Base-by-base conservation (phyloP, 1,140 invertebrate species). In the Dinoponera quadriceps region DNA sequence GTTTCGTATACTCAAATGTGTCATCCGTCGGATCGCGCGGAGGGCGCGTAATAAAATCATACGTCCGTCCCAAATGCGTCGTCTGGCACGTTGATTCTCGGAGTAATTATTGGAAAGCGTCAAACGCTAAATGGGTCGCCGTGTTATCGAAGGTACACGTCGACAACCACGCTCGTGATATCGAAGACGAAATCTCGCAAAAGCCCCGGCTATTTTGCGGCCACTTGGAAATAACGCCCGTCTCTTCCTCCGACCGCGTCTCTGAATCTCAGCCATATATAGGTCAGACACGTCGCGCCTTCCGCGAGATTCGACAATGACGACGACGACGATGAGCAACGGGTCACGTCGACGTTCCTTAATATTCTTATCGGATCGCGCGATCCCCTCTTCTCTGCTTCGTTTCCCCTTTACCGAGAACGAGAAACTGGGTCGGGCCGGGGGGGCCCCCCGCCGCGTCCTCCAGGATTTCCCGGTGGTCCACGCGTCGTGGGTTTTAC, bases 321-420 rank as follows among this genome's bases (percentile, higher is more conserved):
- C 38, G 63, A 69, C 29, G 38, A 44, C 38, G 38, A 44, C 38
- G 38, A 44, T 11, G 38, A 44, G 7, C 33, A 49, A 54, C 80
- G 73, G 86, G 84, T 86, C 88, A 84, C 82, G 74, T 84, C 74
- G 75, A 62, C 38, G 38, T 44, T 89, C 72, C 84, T 86, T 86
- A 89, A 89, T 86, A 86, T 83, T 72, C 77, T 75, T 84, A 89
- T 88, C 86, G 84, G 88, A 84, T 60, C 33, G 63, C 3, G n/a
- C n/a, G n/a, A 5, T 18, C 13, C 44, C 65, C 13, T 16, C 38
- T 22, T 1, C 4, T 0, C 22, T 44, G 20, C 55, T 54, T 59
- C 55, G n/a, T 11, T 1, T 3, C 13, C 48, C 29, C 54, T 44
- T 75, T 38, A 25, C 68, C n/a, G 33, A 29, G 68, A 81, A 68